These are phyloP conservation scores for Pachymerium ferrugineum DNA, from an alignment of 2,888 invertebrate species.

Conservation along the genomic window DNA sequence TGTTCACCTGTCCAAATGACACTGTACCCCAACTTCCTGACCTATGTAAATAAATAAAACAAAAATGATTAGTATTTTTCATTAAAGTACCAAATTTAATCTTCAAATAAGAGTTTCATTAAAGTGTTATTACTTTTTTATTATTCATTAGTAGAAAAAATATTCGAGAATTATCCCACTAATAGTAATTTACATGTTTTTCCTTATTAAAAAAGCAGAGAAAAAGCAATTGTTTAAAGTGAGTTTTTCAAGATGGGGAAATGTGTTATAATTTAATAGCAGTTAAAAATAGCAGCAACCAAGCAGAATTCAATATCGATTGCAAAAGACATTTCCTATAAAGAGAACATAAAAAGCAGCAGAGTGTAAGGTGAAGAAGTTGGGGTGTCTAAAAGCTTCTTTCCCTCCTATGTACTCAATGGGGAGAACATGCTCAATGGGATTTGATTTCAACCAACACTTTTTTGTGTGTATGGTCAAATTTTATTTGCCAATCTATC, in stretches of 20 bases:
- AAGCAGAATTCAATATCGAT: conserved; percentile 4
- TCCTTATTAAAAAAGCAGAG: background rate
- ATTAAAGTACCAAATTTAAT: no score
- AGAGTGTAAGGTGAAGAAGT: background rate
- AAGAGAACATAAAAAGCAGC: background rate
- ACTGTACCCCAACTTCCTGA: no score
- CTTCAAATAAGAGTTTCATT: no score
- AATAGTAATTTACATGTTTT: background rate
- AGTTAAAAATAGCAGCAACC: background rate
- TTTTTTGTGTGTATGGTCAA: no score
- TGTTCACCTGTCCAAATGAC: no score
- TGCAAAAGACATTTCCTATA: background rate
- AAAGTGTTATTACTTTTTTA: no score
- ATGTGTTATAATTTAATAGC: background rate
- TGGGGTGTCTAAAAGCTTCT: background rate
- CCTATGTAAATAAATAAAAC: no score
- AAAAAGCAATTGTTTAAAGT: no score
- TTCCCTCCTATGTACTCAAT: background rate
- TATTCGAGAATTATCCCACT: no score
- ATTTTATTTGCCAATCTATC: background rate
- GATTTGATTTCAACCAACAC: background rate
- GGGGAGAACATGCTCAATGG: background rate
- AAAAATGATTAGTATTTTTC: no score
- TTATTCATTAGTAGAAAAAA: no score
- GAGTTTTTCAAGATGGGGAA: background rate